These are phyloP conservation scores for Zaprionus kolodkinae DNA, from an alignment of 1,140 invertebrate genomes.

Conservation along the genomic window DNA sequence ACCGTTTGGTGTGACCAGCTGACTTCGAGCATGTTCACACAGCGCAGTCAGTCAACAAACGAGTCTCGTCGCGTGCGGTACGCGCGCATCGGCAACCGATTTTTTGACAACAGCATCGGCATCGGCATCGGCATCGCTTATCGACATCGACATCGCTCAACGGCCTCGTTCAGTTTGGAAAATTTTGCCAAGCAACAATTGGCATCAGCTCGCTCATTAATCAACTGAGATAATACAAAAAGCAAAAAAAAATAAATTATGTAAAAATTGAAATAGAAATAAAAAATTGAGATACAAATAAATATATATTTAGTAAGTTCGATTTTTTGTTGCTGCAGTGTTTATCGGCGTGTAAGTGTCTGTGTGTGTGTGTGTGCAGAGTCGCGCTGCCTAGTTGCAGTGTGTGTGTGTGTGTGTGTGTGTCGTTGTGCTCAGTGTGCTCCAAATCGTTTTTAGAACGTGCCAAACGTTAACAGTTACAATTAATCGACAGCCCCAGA, in stretches of 20 bases:
- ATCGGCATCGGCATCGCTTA: not conserved
- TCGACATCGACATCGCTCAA: constrained; percentile 5
- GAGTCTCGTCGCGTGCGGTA: constrained; percentile 65
- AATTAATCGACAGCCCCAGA: constrained; percentile 47
- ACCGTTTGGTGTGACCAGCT: constrained; percentile 24
- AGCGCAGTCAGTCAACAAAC: constrained; percentile 61
- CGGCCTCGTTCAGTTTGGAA: constrained; percentile 9
- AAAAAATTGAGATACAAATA: constrained; percentile 7
- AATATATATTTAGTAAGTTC: constrained; percentile 9
- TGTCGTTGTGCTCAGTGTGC: constrained; percentile 10
- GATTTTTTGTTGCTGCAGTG: not conserved
- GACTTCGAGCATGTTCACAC: constrained; percentile 52
- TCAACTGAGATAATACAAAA: not conserved
- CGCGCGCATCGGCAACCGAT: constrained; percentile 37
- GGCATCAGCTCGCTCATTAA: constrained; percentile 10
- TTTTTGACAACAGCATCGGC: constrained; percentile 5
- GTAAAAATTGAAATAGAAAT: constrained; percentile 12
- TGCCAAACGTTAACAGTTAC: constrained; percentile 55
- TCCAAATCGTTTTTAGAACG: constrained; percentile 65
- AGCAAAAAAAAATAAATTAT: constrained; percentile 3
- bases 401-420: not conserved
- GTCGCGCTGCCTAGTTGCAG: not conserved
- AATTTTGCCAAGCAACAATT: constrained; percentile 20
- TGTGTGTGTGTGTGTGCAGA: not conserved
- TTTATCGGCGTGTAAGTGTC: not conserved